Evolutionary conservation across 2,113 vertebrate species (phyloP).

Genomic region (Semnornis frantzii): DNA sequence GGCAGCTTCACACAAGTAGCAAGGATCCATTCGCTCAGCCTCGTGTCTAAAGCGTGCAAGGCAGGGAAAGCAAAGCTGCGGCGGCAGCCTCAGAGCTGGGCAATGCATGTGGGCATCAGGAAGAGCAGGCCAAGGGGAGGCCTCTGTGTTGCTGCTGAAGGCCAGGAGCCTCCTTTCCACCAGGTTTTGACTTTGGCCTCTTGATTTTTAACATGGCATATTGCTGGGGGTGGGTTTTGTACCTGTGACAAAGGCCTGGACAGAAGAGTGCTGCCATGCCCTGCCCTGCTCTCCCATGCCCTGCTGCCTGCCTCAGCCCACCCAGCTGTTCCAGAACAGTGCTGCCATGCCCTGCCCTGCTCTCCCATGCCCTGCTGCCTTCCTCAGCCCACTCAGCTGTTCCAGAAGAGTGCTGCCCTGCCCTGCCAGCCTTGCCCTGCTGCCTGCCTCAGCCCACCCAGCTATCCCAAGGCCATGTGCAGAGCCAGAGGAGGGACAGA

Average conservation of each 20-base stretch:
- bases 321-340: no score
- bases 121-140: neutral
- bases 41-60: constrained; percentile 57
- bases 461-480: neutral
- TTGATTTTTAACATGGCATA: neutral
- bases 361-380: no score
- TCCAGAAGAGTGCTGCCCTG: neutral
- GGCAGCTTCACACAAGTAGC: constrained; percentile 84
- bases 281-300: no score
- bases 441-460: neutral
- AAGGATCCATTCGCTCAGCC: constrained; percentile 74
- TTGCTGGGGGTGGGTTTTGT: neutral
- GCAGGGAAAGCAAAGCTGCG: constrained; percentile 21
- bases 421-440: neutral
- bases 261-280: neutral
- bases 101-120: neutral
- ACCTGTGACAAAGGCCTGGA: neutral
- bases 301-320: no score
- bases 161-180: neutral
- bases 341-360: no score
- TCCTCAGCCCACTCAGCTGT: no score
- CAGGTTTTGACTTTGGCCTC: neutral
- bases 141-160: neutral
- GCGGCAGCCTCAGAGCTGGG: neutral
- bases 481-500: constrained; percentile 3